Evolutionary conservation across 2,113 vertebrate species (phyloP), one percentile per base, ranked within the genome.

Genomic region (Elachura formosa): DNA sequence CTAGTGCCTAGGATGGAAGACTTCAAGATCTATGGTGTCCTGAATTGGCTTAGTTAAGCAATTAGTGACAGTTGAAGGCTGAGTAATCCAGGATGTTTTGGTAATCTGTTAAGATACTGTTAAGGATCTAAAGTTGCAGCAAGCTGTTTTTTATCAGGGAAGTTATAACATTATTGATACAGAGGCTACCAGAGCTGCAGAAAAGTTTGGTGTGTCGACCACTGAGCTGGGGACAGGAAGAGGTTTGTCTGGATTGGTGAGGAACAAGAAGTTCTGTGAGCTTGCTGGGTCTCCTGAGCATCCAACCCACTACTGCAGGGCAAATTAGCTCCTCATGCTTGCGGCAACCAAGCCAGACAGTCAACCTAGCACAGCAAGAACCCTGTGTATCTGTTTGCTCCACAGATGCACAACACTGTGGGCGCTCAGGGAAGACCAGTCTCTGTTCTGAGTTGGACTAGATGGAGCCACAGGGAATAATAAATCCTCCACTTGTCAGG

Each of bases 361-460:
- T 9, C 59, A 77, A 5, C 5, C 16, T 21, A 48, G 52, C 41
- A 43, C 18, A 46, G 64, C 26, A 77, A 71, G 46, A 66, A 20
- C 3, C 10, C 64, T n/a, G 25, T 29, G 23, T 16, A 3, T 34
- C 31, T 43, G 11, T 16, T 52, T 76, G 55, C 34, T 64, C 21
- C 34, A 20, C 20, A 9, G 40, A 1, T 3, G 18, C 18, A 51
- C 2, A 4, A 29, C 14, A 15, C 19, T 40, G 12, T 1, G 13
- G 15, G 26, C 15, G 21, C 34, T 61, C 36, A 7, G 15, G 41
- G 40, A n/a, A 22, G 10, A 41, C 23, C 14, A 38, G 3, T n/a
- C 23, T 74, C 46, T 84, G 45, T 40, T 62, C 40, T 41, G 33
- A 81, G 23, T 0, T 71, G 54, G 34, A 31, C 2, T 63, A 31